These are phyloP conservation scores for Autographa pulchrina DNA, from an alignment of 2,888 invertebrate species.

Conservation along the genomic window DNA sequence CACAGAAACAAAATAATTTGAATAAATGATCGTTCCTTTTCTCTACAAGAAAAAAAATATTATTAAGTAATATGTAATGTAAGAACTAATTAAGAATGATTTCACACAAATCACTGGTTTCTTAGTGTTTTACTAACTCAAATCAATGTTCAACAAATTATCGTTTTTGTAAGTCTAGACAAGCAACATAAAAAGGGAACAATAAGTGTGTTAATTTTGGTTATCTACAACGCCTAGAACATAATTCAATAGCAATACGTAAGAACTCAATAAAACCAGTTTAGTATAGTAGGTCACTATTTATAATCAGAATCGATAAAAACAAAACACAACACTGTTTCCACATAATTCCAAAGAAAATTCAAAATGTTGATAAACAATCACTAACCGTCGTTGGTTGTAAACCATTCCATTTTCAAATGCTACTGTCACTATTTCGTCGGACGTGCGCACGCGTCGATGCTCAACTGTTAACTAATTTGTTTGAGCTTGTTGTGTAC, in stretches of 20 bases:
- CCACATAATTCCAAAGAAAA: not conserved
- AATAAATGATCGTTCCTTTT: too few relatives aligned
- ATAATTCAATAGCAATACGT: not conserved
- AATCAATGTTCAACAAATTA: too few relatives aligned
- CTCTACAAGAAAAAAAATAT: too few relatives aligned
- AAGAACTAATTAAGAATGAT: not conserved
- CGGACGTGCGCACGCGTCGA: constrained; percentile 59
- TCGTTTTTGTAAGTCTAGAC: too few relatives aligned
- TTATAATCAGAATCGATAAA: not conserved
- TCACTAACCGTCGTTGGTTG: constrained; percentile 71
- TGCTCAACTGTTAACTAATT: constrained; percentile 40
- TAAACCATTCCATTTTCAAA: constrained; percentile 73
- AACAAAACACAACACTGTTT: not conserved
- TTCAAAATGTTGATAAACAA: constrained; percentile 1
- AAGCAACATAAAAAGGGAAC: too few relatives aligned
- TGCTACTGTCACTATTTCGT: not conserved
- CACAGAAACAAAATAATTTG: too few relatives aligned
- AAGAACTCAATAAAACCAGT: not conserved
- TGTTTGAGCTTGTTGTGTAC: constrained; percentile 9
- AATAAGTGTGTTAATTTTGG: not conserved
- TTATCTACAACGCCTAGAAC: not conserved
- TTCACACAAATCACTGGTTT: not conserved
- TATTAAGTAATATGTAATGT: too few relatives aligned
- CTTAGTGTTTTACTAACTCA: too few relatives aligned
- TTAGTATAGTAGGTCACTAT: not conserved